Evolutionary conservation across 1,140 invertebrate species (phyloP).

Genomic region (Sitodiplosis mosellana): DNA sequence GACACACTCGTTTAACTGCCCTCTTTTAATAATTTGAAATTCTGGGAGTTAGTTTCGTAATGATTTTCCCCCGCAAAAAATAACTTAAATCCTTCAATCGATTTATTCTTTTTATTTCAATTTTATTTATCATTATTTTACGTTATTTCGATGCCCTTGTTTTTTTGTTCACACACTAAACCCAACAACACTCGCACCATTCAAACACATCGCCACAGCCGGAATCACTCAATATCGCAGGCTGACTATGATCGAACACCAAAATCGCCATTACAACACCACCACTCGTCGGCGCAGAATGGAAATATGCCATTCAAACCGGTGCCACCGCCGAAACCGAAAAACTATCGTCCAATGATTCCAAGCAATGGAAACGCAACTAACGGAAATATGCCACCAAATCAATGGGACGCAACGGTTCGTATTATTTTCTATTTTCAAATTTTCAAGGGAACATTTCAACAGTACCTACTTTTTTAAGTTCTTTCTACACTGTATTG

Average conservation of each 20-base stretch:
- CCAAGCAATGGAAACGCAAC: constrained; percentile 11
- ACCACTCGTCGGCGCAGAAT: not conserved
- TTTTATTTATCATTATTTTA: constrained; percentile 6
- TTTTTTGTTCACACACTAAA: not conserved
- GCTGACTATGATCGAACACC: constrained; percentile 30
- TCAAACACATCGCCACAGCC: constrained; percentile 15
- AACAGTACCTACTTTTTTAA: too few species aligned
- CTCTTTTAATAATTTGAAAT: too few species aligned
- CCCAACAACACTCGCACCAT: constrained; percentile 1
- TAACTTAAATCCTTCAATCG: too few species aligned
- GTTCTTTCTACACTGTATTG: too few species aligned
- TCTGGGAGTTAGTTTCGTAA: too few species aligned
- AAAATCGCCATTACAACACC: constrained; percentile 15
- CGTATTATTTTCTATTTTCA: too few species aligned
- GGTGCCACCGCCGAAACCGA: constrained; percentile 77
- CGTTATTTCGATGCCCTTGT: constrained; percentile 1
- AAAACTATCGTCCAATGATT: constrained; percentile 63
- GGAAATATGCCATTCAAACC: constrained; percentile 53
- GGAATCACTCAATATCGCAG: constrained; percentile 33
- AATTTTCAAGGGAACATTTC: too few species aligned
- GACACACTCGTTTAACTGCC: constrained; percentile 17
- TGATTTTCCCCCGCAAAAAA: too few species aligned
- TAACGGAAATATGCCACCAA: too few species aligned
- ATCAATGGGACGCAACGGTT: too few species aligned
- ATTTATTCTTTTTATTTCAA: constrained; percentile 12